phyloP scores from a whole-genome alignment of 1,140 invertebrate species.

The Diuraphis noxia region DNA sequence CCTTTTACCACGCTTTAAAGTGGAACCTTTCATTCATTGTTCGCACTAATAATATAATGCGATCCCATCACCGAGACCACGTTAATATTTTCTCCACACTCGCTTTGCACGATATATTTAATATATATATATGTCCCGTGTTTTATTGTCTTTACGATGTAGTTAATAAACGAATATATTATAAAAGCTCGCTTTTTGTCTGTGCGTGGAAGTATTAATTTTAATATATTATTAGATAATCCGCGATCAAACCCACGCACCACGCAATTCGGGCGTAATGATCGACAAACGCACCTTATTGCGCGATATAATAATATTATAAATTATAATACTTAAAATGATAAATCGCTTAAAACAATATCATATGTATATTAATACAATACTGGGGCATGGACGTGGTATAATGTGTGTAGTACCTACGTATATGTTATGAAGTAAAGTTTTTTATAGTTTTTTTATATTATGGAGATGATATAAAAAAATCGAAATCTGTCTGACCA shows the following conservation, averaged over 20 bases:
- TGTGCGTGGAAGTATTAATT: background rate
- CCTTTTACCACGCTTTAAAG: background rate
- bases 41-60: background rate
- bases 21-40: constrained; percentile 20
- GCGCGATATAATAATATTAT: too few species aligned
- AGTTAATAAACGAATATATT: background rate
- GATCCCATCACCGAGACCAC: background rate
- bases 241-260: background rate
- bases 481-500: background rate
- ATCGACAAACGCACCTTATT: background rate
- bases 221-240: background rate
- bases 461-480: too few species aligned
- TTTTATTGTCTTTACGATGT: background rate
- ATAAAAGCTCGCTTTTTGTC: background rate
- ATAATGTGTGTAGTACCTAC: background rate
- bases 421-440: background rate
- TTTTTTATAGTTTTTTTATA: background rate
- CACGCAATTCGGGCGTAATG: background rate
- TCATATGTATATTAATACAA: too few species aligned
- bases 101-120: background rate
- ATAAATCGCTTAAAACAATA: background rate
- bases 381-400: background rate
- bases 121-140: background rate
- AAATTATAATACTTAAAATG: too few species aligned
- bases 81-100: background rate